Base-by-base conservation (phyloP, 2,888 invertebrate species). In the Agriopis aurantiaria region DNA sequence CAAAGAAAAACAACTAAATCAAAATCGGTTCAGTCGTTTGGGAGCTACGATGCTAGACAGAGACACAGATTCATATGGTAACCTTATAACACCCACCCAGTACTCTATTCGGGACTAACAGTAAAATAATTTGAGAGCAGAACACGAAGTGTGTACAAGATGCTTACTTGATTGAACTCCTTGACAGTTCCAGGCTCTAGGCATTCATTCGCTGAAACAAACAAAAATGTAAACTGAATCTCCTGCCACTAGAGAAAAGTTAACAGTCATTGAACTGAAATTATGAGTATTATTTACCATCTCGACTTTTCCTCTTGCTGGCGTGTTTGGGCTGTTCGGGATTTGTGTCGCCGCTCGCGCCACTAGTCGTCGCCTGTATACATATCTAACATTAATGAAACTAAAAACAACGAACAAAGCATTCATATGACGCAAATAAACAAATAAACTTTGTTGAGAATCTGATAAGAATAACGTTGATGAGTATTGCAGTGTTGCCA, bases 161-260 rank as follows among this genome's bases (percentile, higher is more conserved):
- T 40, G 10, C 88, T 82, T 57, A 91, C 91, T 78, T 88, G 88
- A 77, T 91, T 91, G 56, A 90, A 90, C 43, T 89, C 88, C 70
- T 85, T 85, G 1, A 88, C 87, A 12, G 88, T 81, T 49, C 72
- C 75, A 0, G 81, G 82, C 57, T 89, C 88, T 2, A 46, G 68
- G 62, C 66, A 78, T 7, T 84, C 85, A 8, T 77, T 87, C 85
- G 81, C 58, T 84, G 82, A 72, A 76, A 71, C 58, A 66, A 53
- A 62, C 1, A 52, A 52, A 8, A 23, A 57, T 6, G 8, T 55
- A 7, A 6, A 12, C 12, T 57, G 43, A 57, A 43, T 43, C 14
- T 14, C 4, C 43, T 43, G 6, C 8, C n/a, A 6, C 41, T 17
- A 56, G 17, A 23, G 17, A 23, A 7, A 3, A n/a, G n/a, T n/a